These are phyloP conservation scores for Pollachius pollachius DNA, from an alignment of 2,113 vertebrate genomes.

Conservation along the genomic window DNA sequence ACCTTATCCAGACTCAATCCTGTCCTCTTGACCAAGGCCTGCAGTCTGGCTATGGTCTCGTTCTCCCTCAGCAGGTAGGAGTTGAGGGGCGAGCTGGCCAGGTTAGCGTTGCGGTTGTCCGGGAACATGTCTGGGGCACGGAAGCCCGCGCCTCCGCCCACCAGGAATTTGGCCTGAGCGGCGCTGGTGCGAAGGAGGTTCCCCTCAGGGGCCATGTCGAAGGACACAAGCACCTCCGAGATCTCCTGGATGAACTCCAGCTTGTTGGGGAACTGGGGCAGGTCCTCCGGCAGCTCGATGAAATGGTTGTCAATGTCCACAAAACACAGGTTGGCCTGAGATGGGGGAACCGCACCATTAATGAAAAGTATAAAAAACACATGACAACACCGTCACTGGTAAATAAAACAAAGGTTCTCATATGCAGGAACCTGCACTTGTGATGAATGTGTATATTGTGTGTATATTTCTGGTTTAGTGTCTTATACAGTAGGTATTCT, in stretches of 20 bases:
- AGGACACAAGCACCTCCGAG: constrained; percentile 90
- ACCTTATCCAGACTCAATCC: constrained; percentile 96
- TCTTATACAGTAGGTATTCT: too few relatives aligned
- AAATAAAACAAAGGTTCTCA: too few relatives aligned
- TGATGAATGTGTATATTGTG: too few relatives aligned
- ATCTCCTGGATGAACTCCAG: constrained; percentile 97
- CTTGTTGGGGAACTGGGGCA: constrained; percentile 98
- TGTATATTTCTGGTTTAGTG: too few relatives aligned
- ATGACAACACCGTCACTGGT: too few relatives aligned
- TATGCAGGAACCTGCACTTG: too few relatives aligned
- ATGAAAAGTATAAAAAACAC: too few relatives aligned
- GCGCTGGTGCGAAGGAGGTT: constrained; percentile 84
- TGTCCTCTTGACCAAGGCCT: constrained; percentile 96
- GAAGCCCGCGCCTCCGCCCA: constrained; percentile 59
- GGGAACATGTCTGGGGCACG: constrained; percentile 83
- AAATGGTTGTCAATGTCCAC: constrained; percentile 99
- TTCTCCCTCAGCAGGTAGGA: constrained; percentile 94
- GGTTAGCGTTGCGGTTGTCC: constrained; percentile 95
- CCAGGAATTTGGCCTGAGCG: constrained; percentile 79
- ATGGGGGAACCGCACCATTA: background rate
- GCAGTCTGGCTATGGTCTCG: constrained; percentile 91
- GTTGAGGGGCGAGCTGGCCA: constrained; percentile 86
- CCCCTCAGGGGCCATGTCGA: constrained; percentile 90
- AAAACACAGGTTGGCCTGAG: constrained; percentile 95
- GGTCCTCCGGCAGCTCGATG: constrained; percentile 94